These are phyloP conservation scores for Trilocha varians DNA, from an alignment of 2,888 invertebrate species.

Conservation along the genomic window DNA sequence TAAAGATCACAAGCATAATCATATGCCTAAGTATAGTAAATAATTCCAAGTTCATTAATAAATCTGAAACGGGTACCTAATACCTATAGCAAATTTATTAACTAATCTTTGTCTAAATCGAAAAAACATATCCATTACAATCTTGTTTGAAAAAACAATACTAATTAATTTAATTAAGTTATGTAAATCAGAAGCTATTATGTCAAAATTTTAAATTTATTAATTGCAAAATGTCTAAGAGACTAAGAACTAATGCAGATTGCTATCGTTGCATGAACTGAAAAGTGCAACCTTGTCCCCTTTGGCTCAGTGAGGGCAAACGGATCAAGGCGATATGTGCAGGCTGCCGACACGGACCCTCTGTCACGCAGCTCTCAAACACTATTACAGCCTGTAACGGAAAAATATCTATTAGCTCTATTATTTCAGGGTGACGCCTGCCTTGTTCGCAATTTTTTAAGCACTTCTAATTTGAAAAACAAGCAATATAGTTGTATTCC, in stretches of 20 bases:
- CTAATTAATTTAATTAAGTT: no score
- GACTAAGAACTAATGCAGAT: constrained; percentile 44
- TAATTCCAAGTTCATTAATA: no score
- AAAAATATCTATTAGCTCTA: not conserved
- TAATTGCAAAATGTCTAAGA: constrained; percentile 29
- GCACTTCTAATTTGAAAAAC: no score
- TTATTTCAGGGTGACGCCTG: not conserved
- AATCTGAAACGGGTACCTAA: no score
- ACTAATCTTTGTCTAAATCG: constrained; percentile 1
- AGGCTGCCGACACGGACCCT: constrained; percentile 24
- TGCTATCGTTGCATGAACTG: constrained; percentile 41
- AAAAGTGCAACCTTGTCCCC: constrained; percentile 54
- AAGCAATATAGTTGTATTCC: no score
- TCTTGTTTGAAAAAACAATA: not conserved
- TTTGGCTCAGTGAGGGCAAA: constrained; percentile 43
- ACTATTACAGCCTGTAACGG: not conserved
- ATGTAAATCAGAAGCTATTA: no score
- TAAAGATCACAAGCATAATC: no score
- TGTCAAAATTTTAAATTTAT: constrained; percentile 22
- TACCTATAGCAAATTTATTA: constrained; percentile 1
- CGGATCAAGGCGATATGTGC: constrained; percentile 49
- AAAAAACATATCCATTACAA: not conserved
- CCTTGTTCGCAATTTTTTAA: not conserved
- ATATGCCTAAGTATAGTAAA: no score
- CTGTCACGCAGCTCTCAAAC: constrained; percentile 23